These are phyloP conservation scores for Shinisaurus crocodilurus DNA, from an alignment of 2,113 vertebrate species.

Conservation along the genomic window DNA sequence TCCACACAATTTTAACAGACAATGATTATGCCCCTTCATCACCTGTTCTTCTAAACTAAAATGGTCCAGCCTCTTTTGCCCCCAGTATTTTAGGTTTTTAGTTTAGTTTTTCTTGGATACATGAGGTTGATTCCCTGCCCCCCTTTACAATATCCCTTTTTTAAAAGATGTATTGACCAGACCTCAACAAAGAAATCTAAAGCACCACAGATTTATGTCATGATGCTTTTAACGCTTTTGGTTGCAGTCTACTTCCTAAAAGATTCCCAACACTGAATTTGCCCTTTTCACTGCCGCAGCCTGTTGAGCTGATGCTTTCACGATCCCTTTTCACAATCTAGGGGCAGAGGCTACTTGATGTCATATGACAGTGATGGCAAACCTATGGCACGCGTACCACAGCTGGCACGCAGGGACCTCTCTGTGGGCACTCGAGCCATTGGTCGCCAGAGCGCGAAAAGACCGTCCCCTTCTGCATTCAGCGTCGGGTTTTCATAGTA, in stretches of 20 bases:
- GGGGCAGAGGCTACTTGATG: neutral
- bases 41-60: neutral
- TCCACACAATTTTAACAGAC: neutral
- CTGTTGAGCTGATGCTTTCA: neutral
- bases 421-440: no score
- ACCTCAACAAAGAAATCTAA: neutral
- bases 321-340: neutral
- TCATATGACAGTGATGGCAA: neutral
- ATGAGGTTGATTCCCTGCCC: neutral
- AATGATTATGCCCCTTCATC: neutral
- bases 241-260: neutral
- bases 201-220: neutral
- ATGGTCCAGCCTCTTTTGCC: neutral
- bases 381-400: no score
- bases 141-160: neutral
- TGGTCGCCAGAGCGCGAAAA: no score
- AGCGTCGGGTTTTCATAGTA: no score
- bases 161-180: neutral
- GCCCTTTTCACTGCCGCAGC: neutral
- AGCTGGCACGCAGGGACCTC: no score
- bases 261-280: neutral
- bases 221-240: neutral
- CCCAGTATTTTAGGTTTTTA: neutral
- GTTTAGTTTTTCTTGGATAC: neutral
- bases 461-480: no score